Evolutionary conservation across 2,888 invertebrate genomes (phyloP), one percentile per base, ranked within the genome.

Genomic region (Napeogenes sylphis): DNA sequence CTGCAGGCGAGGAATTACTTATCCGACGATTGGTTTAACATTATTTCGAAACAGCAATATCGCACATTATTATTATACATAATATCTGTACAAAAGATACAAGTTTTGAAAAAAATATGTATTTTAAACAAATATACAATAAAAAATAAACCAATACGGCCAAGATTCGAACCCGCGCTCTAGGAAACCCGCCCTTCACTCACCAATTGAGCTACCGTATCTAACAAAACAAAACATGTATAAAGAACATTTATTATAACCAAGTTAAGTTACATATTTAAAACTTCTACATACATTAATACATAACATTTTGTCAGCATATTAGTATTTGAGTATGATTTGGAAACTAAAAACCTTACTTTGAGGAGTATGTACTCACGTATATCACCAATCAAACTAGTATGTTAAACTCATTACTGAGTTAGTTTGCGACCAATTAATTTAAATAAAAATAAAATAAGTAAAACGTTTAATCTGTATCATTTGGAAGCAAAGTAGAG

Each of bases 381-480:
- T 21, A 1, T 35, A 4, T 35, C 6, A 35, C 35, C 75, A 79
- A 80, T 75, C 75, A 78, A 76, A 73, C 72, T 77, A 78, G 79
- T 79, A 78, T 77, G 77, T 78, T 71, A 72, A 71, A 71, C 70
- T 78, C 81, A 78, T 85, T 83, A 87, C 83, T 74, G 69, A 73
- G 77, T 80, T 85, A 87, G 82, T 90, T 89, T 87, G 85, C 79
- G 77, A 79, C 87, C 79, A 84, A 87, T 88, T 87, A 88, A 87
- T 86, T 85, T 82, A 82, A 85, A 85, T 82, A 81, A 83, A 82
- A 75, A 78, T 81, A 85, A 83, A 70, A 75, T 80, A 82, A 83
- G 78, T 80, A 81, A 84, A 85, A 82, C 84, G 81, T 81, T 71
- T 84, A 84, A 87, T 84, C 79, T 84, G 81, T 85, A 84, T 83